A percentile compares a stretch with the other conserved stretches of the same genome.
phyloP scores from a whole-genome alignment of 1,140 invertebrate species.

The Bombus turneri region DNA sequence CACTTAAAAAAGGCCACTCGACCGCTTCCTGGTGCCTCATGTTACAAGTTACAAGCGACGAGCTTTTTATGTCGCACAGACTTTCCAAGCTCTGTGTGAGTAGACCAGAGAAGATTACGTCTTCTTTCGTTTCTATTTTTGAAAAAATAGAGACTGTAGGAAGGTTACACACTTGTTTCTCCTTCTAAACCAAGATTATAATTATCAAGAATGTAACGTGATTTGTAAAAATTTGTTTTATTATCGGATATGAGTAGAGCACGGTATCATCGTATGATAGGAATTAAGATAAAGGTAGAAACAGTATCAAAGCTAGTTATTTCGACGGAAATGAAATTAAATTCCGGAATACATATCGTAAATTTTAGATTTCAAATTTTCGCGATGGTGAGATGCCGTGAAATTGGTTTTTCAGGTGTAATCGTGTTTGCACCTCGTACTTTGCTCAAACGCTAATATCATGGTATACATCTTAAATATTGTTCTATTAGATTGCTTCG shows the following conservation, averaged over 20 bases:
- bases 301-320: neutral
- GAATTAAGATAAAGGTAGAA: slow-evolving; percentile 4
- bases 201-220: neutral
- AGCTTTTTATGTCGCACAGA: slow-evolving; percentile 50
- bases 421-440: no score
- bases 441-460: no score
- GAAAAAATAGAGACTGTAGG: neutral
- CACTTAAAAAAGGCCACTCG: slow-evolving; percentile 59
- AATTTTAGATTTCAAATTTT: no score
- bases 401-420: no score
- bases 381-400: no score
- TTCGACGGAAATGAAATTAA: neutral
- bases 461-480: neutral
- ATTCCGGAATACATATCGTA: neutral
- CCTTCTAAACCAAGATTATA: neutral
- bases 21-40: slow-evolving; percentile 58
- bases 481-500: neutral
- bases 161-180: neutral
- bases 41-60: slow-evolving; percentile 24
- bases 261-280: neutral
- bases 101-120: neutral
- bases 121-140: slow-evolving; percentile 3
- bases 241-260: neutral
- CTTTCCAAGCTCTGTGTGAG: neutral
- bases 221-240: neutral